Evolutionary conservation across 1,140 invertebrate genomes (phyloP).

Genomic region (Penaeus vannamei): DNA sequence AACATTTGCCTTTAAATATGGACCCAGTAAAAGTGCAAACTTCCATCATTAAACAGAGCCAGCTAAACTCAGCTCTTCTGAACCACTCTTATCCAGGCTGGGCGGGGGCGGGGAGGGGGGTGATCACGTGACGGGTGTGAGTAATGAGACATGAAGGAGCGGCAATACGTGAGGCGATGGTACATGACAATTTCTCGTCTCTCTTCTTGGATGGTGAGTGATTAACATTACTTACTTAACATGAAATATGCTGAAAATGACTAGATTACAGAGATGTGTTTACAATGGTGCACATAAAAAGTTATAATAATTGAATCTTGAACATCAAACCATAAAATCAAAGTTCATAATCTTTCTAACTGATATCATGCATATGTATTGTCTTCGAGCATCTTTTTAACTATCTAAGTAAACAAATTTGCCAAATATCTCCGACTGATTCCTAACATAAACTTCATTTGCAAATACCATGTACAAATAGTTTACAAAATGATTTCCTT

Average conservation of each 20-base stretch:
- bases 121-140: conserved; percentile 18
- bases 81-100: conserved; percentile 11
- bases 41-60: conserved; percentile 38
- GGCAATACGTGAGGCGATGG: conserved; percentile 17
- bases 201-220: conserved; percentile 30
- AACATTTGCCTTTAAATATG: conserved; percentile 41
- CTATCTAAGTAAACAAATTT: conserved; percentile 28
- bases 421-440: conserved; percentile 41
- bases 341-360: conserved; percentile 7
- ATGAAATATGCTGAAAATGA: conserved; percentile 40
- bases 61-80: conserved; percentile 17
- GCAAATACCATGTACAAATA: no score
- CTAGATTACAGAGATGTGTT: conserved; percentile 34
- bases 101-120: conserved; percentile 17
- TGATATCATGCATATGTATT: conserved; percentile 53
- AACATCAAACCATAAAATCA: conserved; percentile 59
- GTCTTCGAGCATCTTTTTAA: conserved; percentile 19
- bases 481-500: no score
- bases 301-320: conserved; percentile 44
- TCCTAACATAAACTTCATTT: background rate
- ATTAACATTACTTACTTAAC: conserved; percentile 34
- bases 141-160: conserved; percentile 7
- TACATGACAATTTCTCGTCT: conserved; percentile 40
- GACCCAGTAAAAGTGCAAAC: conserved; percentile 47
- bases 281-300: conserved; percentile 52